These are phyloP conservation scores for Ifrita kowaldi DNA, from an alignment of 2,113 vertebrate genomes.

Conservation along the genomic window DNA sequence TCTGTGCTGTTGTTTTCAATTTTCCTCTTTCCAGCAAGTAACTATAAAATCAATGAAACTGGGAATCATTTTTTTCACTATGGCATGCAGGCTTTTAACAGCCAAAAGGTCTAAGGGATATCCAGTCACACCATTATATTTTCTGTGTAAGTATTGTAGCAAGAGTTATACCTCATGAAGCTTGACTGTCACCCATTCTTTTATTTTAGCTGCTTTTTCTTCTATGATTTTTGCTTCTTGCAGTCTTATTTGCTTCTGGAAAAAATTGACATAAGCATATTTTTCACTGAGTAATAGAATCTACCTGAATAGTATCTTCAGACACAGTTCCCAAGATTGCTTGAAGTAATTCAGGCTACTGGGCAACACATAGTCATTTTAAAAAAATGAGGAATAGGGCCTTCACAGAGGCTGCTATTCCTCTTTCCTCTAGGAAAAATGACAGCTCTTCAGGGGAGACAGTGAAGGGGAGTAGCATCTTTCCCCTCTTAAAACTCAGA, in stretches of 20 bases:
- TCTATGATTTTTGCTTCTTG: constrained; percentile 96
- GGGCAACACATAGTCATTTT: neutral
- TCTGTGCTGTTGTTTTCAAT: neutral
- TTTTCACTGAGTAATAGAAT: neutral
- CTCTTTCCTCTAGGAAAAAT: neutral
- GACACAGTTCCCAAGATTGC: neutral
- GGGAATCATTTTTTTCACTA: neutral
- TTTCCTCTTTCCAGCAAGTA: neutral
- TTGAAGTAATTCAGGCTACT: neutral
- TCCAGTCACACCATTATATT: neutral
- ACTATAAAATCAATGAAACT: neutral
- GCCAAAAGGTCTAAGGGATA: neutral
- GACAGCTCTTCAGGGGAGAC: neutral
- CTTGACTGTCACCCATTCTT: constrained; percentile 97
- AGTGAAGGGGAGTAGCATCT: neutral
- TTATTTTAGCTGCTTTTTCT: constrained; percentile 98
- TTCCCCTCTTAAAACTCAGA: neutral
- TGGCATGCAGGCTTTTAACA: neutral
- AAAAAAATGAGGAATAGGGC: neutral
- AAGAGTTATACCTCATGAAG: constrained; percentile 85
- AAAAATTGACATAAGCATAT: constrained; percentile 37
- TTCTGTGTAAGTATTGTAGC: neutral
- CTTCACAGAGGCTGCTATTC: neutral
- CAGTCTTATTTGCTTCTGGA: constrained; percentile 89
- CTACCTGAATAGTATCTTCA: neutral